Evolutionary conservation across 2,113 vertebrate species (phyloP).

Genomic region (Monopterus albus): DNA sequence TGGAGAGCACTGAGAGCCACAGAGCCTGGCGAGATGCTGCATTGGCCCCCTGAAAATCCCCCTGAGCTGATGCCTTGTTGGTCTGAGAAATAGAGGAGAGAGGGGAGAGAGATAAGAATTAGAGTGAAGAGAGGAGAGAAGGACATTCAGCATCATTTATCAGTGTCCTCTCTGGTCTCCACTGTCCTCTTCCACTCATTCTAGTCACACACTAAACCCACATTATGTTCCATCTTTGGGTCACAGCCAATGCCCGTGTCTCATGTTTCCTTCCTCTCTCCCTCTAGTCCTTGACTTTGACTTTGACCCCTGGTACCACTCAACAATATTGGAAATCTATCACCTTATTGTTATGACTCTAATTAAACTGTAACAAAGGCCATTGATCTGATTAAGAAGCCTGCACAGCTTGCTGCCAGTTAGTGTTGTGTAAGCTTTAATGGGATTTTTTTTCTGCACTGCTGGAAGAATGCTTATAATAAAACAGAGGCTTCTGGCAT

Average conservation of each 20-base stretch:
- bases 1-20: constrained; percentile 88
- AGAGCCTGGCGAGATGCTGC: constrained; percentile 87
- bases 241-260: constrained; percentile 22
- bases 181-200: constrained; percentile 43
- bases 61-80: constrained; percentile 89
- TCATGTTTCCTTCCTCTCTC: constrained; percentile 22
- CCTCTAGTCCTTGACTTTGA: constrained; percentile 39
- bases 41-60: constrained; percentile 86
- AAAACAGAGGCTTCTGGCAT: constrained; percentile 1
- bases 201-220: constrained; percentile 37
- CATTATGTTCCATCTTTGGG: constrained; percentile 42
- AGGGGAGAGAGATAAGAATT: constrained; percentile 48
- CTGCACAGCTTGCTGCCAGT: constrained; percentile 50
- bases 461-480: constrained; percentile 26
- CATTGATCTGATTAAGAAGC: constrained; percentile 65
- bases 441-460: constrained; percentile 28
- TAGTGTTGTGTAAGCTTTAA: constrained; percentile 49
- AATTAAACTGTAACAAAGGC: constrained; percentile 78
- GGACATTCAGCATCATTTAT: constrained; percentile 59
- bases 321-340: constrained; percentile 72
- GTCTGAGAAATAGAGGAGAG: constrained; percentile 79
- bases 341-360: constrained; percentile 73
- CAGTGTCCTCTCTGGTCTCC: constrained; percentile 45
- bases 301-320: constrained; percentile 54
- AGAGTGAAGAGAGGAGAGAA: constrained; percentile 27